phyloP scores from a whole-genome alignment of 1,140 invertebrate species.

The Rhagoletis zephyria region DNA sequence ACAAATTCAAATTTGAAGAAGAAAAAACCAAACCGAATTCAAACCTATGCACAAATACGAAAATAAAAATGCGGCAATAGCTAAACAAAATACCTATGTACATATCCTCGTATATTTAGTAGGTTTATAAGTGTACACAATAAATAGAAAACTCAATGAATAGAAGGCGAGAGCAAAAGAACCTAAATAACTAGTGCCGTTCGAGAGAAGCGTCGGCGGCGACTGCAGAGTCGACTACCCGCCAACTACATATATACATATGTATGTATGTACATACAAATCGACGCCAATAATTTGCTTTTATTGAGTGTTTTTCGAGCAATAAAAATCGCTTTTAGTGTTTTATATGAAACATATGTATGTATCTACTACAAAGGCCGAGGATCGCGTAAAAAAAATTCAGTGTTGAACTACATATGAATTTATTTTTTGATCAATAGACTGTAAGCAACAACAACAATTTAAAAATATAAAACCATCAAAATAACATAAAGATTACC shows the following conservation, averaged over 20 bases:
- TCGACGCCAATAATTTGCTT: slow-evolving; percentile 69
- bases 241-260: slow-evolving; percentile 19
- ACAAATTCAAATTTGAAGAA: slow-evolving; percentile 40
- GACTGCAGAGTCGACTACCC: not conserved
- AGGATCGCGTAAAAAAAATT: slow-evolving; percentile 65
- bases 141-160: slow-evolving; percentile 25
- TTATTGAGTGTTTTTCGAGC: slow-evolving; percentile 68
- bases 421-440: slow-evolving; percentile 27
- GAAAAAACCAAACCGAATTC: not conserved
- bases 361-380: not conserved
- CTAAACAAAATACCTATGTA: no score
- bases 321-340: slow-evolving; percentile 49
- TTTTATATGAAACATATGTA: slow-evolving; percentile 49
- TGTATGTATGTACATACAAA: slow-evolving; percentile 49
- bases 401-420: slow-evolving; percentile 12
- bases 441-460: not conserved
- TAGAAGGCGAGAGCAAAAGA: not conserved
- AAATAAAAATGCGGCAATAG: not conserved
- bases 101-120: no score
- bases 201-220: not conserved
- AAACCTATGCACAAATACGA: not conserved
- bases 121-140: not conserved
- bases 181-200: not conserved
- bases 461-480: slow-evolving; percentile 37
- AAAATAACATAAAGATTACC: slow-evolving; percentile 35